Percentiles rank a stretch among this genome's conserved stretches.
These are phyloP conservation scores for Aulostomus chinensis DNA, from an alignment of 2,797 vertebrate genomes.

Conservation along the genomic window DNA sequence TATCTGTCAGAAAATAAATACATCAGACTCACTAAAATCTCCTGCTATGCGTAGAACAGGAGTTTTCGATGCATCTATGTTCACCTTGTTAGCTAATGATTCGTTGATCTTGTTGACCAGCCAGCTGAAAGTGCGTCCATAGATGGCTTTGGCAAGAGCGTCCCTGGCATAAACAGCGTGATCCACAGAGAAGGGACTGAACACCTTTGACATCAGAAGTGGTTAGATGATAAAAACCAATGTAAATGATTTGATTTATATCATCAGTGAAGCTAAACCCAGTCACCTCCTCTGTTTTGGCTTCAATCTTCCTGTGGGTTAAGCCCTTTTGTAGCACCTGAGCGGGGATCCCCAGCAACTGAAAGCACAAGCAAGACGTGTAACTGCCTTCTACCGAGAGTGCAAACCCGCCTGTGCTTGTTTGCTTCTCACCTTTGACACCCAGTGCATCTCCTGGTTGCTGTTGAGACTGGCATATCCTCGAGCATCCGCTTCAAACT, in stretches of 20 bases:
- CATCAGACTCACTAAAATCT: neutral
- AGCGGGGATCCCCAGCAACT: slow-evolving; percentile 88
- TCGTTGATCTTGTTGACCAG: slow-evolving; percentile 92
- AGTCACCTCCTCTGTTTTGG: slow-evolving; percentile 90
- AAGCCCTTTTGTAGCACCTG: slow-evolving; percentile 88
- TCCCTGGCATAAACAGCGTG: slow-evolving; percentile 90
- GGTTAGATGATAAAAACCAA: neutral
- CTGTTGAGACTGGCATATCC: slow-evolving; percentile 85
- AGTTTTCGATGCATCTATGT: neutral
- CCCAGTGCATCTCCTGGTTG: slow-evolving; percentile 87
- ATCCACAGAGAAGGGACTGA: slow-evolving; percentile 88
- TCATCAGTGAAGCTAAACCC: neutral
- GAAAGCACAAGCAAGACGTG: slow-evolving; percentile 1
- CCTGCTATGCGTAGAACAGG: neutral
- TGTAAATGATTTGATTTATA: neutral
- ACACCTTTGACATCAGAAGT: slow-evolving; percentile 76
- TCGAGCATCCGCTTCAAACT: slow-evolving; percentile 81
- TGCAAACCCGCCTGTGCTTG: too few species aligned
- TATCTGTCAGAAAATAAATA: too few species aligned
- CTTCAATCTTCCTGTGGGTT: slow-evolving; percentile 93
- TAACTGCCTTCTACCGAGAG: too few species aligned
- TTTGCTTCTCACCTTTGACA: slow-evolving; percentile 85
- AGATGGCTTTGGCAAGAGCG: slow-evolving; percentile 91
- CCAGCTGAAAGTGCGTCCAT: slow-evolving; percentile 93
- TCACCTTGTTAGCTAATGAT: slow-evolving; percentile 89